Percentiles rank a stretch among this genome's conserved stretches.
These are phyloP conservation scores for Luperina testacea DNA, from an alignment of 2,888 invertebrate species.

Conservation along the genomic window DNA sequence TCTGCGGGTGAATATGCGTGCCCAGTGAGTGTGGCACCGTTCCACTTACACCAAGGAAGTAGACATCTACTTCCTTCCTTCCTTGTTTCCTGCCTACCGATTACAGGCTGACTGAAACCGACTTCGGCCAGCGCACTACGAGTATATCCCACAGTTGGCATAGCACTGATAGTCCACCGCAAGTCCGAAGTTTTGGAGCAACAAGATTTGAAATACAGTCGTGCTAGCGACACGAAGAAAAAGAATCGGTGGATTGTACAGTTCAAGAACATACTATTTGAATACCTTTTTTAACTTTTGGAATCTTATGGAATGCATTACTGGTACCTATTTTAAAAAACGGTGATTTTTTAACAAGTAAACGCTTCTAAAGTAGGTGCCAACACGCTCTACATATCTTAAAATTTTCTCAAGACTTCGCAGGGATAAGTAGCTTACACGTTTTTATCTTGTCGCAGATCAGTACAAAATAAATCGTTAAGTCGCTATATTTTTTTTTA, in stretches of 20 bases:
- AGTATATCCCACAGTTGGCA: too few species aligned
- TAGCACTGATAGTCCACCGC: too few species aligned
- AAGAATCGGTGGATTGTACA: background rate
- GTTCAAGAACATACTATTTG: background rate
- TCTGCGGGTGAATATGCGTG: too few species aligned
- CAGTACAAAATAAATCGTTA: constrained; percentile 29
- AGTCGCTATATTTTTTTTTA: constrained; percentile 34
- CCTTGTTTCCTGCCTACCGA: too few species aligned
- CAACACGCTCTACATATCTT: constrained; percentile 2
- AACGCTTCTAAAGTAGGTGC: background rate
- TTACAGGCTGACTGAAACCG: too few species aligned
- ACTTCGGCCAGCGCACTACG: too few species aligned
- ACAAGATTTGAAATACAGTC: too few species aligned
- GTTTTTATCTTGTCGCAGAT: constrained; percentile 18
- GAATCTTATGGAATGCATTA: background rate
- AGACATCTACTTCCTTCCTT: background rate
- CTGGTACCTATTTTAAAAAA: background rate
- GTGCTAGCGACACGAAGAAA: too few species aligned
- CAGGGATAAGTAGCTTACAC: constrained; percentile 7
- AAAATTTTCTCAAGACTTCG: background rate
- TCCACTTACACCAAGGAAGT: background rate
- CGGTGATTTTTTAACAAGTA: background rate
- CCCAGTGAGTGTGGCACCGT: background rate
- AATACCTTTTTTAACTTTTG: background rate
- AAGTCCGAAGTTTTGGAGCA: too few species aligned